phyloP scores from a whole-genome alignment of 2,888 invertebrate genomes.

The Thecocarcelia acutangulata region DNA sequence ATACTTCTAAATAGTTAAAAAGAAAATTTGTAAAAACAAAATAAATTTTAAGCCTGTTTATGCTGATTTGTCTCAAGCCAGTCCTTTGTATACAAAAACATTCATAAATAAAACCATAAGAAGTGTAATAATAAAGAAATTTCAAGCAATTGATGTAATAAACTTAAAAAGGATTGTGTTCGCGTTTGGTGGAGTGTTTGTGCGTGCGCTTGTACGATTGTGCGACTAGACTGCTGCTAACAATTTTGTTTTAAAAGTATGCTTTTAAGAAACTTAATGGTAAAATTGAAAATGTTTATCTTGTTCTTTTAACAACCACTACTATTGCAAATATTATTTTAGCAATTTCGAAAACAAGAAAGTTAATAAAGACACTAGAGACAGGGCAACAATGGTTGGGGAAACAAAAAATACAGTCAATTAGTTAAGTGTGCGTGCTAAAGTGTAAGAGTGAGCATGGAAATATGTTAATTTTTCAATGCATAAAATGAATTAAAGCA shows the following conservation, averaged over 20 bases:
- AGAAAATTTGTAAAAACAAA: too few species aligned
- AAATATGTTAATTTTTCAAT: background rate
- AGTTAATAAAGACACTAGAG: background rate
- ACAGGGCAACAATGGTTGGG: background rate
- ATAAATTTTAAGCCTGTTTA: too few species aligned
- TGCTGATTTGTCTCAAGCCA: background rate
- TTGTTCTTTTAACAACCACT: slow-evolving; percentile 37
- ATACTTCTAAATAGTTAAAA: too few species aligned
- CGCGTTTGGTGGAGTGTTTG: background rate
- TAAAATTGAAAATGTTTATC: slow-evolving; percentile 39
- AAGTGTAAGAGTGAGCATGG: background rate
- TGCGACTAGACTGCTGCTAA: background rate
- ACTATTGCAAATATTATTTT: background rate
- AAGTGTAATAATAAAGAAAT: slow-evolving; percentile 24
- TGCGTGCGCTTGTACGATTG: background rate
- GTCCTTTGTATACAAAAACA: background rate
- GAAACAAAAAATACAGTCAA: slow-evolving; percentile 39
- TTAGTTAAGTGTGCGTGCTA: slow-evolving; percentile 35
- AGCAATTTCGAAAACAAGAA: background rate
- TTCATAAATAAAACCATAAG: background rate
- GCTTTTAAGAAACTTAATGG: slow-evolving; percentile 21
- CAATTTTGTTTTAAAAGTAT: background rate
- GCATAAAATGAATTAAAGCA: slow-evolving; percentile 20
- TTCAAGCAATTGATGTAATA: slow-evolving; percentile 23
- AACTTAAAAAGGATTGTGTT: slow-evolving; percentile 1